Evolutionary conservation across 1,140 invertebrate genomes (phyloP), one percentile per base, ranked within the genome.

Genomic region (Andricus grossulariae): DNA sequence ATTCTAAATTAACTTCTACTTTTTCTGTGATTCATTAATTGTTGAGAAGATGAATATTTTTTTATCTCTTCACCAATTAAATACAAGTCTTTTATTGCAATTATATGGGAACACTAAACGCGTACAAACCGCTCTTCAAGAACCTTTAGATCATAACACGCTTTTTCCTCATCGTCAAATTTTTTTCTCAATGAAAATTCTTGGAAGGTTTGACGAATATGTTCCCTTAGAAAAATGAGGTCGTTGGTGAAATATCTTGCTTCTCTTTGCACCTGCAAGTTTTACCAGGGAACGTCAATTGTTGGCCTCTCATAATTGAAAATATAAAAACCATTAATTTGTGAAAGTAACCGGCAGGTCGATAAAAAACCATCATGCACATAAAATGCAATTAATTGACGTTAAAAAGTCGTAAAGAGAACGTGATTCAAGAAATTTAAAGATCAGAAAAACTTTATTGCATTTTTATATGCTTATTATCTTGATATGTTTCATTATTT

Each of bases 361-460:
- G 18, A 10, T n/a, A 18, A 19, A 54, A 54, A 54, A 54, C 5
- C n/a, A 54, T 54, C 52, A n/a, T 19, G n/a, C 52, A n/a, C 18
- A 54, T 54, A 18, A 54, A 54, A 54, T 54, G 52, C 52, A 54
- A 54, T 54, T 54, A 54, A 54, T 18, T 54, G 52, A 19, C 52
- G 10, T 54, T 54, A 18, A 18, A 54, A 54, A 54, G 52, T 18
- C 52, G 1, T 54, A 54, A 54, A 54, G 16, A 45, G n/a, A 18
- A 19, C 10, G 18, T 54, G 18, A 54, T 19, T 54, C n/a, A 54
- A 54, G 52, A 18, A 18, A 54, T 54, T 18, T 18, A 54, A 18
- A 12, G 52, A 54, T 54, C 18, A 54, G 7, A 54, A 18, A 19
- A 54, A 54, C 39, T 45, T 45, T 45, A 54, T 54, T 54, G 52